Evolutionary conservation across 1,140 invertebrate species (phyloP).

Genomic region (honey bee (Apis mellifera)): DNA sequence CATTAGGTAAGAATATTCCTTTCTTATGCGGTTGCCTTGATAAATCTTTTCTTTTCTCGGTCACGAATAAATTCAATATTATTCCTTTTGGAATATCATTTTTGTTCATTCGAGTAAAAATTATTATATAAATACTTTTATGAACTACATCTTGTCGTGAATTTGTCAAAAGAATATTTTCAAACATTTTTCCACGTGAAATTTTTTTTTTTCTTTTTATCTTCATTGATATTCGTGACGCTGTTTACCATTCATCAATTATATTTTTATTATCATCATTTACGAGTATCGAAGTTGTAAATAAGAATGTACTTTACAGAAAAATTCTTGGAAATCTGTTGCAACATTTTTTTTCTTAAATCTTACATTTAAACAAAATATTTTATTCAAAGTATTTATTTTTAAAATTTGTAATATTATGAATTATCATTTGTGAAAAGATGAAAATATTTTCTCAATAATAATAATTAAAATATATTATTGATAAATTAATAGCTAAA

Average conservation of each 20-base stretch:
- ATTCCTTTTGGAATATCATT: not conserved
- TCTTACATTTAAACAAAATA: not conserved
- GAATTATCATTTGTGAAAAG: too few relatives aligned
- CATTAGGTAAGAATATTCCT: slow-evolving; percentile 71
- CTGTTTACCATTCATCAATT: not conserved
- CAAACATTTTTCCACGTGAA: not conserved
- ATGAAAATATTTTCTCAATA: too few relatives aligned
- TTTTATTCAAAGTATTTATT: too few relatives aligned
- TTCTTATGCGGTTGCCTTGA: slow-evolving; percentile 59
- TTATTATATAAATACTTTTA: not conserved
- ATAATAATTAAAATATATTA: too few relatives aligned
- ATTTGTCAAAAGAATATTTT: not conserved
- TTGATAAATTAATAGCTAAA: too few relatives aligned
- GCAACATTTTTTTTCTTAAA: not conserved
- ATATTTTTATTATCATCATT: not conserved
- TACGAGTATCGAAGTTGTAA: too few relatives aligned
- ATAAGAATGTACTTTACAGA: not conserved
- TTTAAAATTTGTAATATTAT: too few relatives aligned
- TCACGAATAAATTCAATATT: slow-evolving; percentile 3
- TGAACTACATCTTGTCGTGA: not conserved
- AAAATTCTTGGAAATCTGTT: slow-evolving; percentile 1
- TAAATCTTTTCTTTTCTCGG: slow-evolving; percentile 61
- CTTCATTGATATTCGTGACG: not conserved
- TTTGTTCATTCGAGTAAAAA: not conserved
- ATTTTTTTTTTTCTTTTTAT: not conserved